Base-by-base conservation (phyloP, 1,140 invertebrate genomes). In the Melipona quadrifasciata region DNA sequence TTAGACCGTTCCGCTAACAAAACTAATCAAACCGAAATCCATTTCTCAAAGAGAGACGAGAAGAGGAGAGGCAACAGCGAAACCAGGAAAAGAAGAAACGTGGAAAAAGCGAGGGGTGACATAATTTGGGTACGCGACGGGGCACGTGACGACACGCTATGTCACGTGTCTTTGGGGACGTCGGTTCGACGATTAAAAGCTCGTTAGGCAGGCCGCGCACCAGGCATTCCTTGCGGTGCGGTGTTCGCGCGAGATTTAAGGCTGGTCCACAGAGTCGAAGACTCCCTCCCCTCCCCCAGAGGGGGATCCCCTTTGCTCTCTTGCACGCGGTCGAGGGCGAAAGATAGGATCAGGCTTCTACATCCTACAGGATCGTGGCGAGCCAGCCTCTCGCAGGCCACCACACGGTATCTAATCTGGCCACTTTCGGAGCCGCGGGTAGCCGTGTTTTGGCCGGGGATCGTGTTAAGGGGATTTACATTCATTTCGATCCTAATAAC, bases 401-500 rank as follows among this genome's bases (percentile, higher is more conserved):
- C 24, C 58, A 84, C 75, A 86, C 78, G 80, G 82, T 94, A 93
- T 93, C 93, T 95, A 94, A 95, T 94, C 94, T 93, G 92, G 92
- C 92, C 92, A 93, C 92, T 93, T 92, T 93, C 88, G 90, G 90
- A 88, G 89, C 88, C 90, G 93, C 92, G 94, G 93, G 94, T 95
- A 95, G 94, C 94, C 92, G 93, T 94, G 94, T 95, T 94, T 95
- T 94, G 93, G 90, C 92, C 90, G 90, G 92, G 93, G 94, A 94
- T 95, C 94, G 93, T 94, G 94, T 95, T 95, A 95, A 95, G 94
- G 93, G 94, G 94, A 95, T 95, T 95, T 95, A 95, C 94, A 95
- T 95, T 95, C 93, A 94, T 94, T 95, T 94, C 91, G 91, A 94
- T 94, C 93, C 94, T 94, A 94, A 95, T 95, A 95, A 94, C 94